Conservation (phyloP, 2,888 invertebrate species). For the Drymonia ruficornis region DNA sequence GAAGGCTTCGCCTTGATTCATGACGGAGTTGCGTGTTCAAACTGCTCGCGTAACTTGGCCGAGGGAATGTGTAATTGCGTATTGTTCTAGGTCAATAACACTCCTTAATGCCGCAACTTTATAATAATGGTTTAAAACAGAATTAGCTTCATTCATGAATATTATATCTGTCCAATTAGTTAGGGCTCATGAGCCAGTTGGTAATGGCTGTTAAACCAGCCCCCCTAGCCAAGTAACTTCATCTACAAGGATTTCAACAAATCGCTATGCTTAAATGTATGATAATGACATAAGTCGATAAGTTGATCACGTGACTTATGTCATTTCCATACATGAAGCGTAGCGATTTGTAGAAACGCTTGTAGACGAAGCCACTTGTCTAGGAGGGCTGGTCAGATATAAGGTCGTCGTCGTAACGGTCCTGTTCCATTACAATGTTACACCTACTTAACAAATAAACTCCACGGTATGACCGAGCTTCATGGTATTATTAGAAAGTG, state of each 20-base stretch:
- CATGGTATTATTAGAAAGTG: not conserved
- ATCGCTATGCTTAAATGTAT: too few relatives aligned
- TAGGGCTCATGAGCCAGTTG: not conserved
- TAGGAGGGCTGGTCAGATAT: too few relatives aligned
- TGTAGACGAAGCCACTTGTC: too few relatives aligned
- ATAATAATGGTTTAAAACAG: conserved; percentile 18
- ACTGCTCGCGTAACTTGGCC: conserved; percentile 26
- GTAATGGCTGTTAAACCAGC: not conserved
- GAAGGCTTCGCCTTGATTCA: conserved; percentile 26
- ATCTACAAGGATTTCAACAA: too few relatives aligned
- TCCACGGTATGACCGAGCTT: too few relatives aligned
- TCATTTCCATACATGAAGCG: too few relatives aligned
- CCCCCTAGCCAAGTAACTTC: not conserved
- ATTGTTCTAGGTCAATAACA: conserved; percentile 42
- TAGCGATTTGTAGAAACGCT: too few relatives aligned
- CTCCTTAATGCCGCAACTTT: conserved; percentile 14
- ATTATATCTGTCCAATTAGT: conserved; percentile 4
- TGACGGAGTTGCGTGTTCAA: conserved; percentile 28
- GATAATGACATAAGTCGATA: too few relatives aligned
- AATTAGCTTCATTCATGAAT: conserved; percentile 17
- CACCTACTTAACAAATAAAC: too few relatives aligned
- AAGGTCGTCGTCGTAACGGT: not conserved
- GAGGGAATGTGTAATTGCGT: conserved; percentile 33
- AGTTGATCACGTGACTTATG: too few relatives aligned
- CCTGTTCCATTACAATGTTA: not conserved